phyloP scores from a whole-genome alignment of 2,113 vertebrate genomes.

The Cyprinodon tularosa region DNA sequence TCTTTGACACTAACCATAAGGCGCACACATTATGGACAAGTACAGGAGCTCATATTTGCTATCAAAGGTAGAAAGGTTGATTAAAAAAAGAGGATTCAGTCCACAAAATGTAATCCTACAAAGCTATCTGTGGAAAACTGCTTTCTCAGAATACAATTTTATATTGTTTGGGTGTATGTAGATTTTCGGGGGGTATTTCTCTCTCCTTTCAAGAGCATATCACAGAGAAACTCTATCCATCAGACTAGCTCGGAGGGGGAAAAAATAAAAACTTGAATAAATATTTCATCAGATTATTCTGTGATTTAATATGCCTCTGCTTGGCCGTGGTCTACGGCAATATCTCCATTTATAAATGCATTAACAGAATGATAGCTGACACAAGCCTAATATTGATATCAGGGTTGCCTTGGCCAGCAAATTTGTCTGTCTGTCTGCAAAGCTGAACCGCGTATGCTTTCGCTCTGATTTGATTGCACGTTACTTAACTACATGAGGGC shows the following conservation, averaged over 20 bases:
- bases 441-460: slow-evolving; percentile 50
- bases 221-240: slow-evolving; percentile 53
- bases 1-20: slow-evolving; percentile 68
- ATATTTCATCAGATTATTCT: slow-evolving; percentile 80
- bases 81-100: slow-evolving; percentile 25
- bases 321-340: slow-evolving; percentile 68
- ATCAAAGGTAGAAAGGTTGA: slow-evolving; percentile 22
- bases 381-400: slow-evolving; percentile 68
- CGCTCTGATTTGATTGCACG: slow-evolving; percentile 13
- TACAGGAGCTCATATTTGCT: slow-evolving; percentile 27
- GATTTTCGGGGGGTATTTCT: slow-evolving; percentile 22
- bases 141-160: slow-evolving; percentile 4
- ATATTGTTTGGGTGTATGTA: slow-evolving; percentile 19
- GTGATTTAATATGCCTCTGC: slow-evolving; percentile 74
- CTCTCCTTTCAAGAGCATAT: slow-evolving; percentile 34
- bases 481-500: background rate
- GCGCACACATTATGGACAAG: slow-evolving; percentile 41
- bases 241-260: slow-evolving; percentile 40
- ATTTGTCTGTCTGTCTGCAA: slow-evolving; percentile 40
- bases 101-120: slow-evolving; percentile 21
- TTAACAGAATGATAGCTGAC: slow-evolving; percentile 72
- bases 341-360: slow-evolving; percentile 77
- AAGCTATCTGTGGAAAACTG: slow-evolving; percentile 13
- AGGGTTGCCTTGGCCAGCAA: slow-evolving; percentile 22
- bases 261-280: slow-evolving; percentile 74